phyloP scores from a whole-genome alignment of 2,113 vertebrate species.

The Laticauda colubrina region DNA sequence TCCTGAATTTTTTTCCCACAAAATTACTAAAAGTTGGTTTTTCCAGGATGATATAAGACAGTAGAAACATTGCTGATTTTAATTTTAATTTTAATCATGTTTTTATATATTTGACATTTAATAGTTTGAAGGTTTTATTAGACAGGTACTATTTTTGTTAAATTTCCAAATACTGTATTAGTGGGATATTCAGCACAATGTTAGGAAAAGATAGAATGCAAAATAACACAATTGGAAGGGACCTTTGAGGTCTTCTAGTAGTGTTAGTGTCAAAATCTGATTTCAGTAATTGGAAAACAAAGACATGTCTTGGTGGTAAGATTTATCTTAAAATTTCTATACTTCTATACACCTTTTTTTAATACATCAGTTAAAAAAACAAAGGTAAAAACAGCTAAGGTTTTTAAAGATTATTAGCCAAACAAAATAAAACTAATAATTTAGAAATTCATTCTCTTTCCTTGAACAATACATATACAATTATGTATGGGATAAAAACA shows the following conservation, averaged over 20 bases:
- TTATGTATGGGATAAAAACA: slow-evolving; percentile 33
- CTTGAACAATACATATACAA: slow-evolving; percentile 50
- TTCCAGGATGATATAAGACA: not conserved
- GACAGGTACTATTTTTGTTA: not conserved
- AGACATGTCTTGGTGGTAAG: not conserved
- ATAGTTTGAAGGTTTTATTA: not conserved
- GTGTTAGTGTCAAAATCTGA: not conserved
- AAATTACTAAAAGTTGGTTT: not conserved
- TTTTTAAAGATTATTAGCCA: not conserved
- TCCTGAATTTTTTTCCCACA: not conserved
- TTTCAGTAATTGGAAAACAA: not conserved
- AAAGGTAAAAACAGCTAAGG: not conserved
- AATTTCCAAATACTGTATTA: not conserved
- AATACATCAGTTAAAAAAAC: not conserved
- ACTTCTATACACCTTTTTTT: not conserved
- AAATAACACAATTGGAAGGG: too few relatives aligned
- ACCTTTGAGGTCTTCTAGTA: too few relatives aligned
- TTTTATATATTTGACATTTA: not conserved
- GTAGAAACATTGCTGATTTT: not conserved
- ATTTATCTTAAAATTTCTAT: not conserved
- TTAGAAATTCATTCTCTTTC: slow-evolving; percentile 4
- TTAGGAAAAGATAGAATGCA: not conserved
- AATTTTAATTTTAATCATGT: not conserved
- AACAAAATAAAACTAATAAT: slow-evolving; percentile 27
- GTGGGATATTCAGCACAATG: not conserved